Evolutionary conservation across 30 jellyfish, hydroid and myxozoan genomes (phyloP), one percentile per base, ranked within the genome.

Genomic region (Chironex yamaguchii): DNA sequence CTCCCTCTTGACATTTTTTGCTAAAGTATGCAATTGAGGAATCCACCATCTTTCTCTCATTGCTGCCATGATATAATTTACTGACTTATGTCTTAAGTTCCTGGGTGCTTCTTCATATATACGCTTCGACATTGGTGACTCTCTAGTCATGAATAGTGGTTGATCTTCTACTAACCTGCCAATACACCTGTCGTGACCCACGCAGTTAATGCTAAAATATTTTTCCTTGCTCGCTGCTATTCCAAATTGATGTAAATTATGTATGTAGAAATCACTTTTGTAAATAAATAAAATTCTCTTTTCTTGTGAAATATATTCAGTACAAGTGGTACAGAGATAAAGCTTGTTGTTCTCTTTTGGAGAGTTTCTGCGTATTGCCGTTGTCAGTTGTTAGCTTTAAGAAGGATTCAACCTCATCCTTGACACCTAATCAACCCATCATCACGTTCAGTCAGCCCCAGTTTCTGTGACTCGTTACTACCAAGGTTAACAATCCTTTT

Each of bases 11-110:
- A 77, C 36, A 67, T 77, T 77, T 30, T 77, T 77, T 22, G 62
- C 29, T 20, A 52, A 28, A 4, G 89, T 77, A 53, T 69, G 31
- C 32, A 77, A 33, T 27, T 68, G 14, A 29, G 89, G 89, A 77
- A 77, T 58, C 80, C 89, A 77, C 27, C 1, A 52, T 1, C 67
- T 36, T 11, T 77, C 89, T 32, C 64, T 12, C 49, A 32, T 25
- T 26, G 12, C 48, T 80, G 91, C 83, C 91, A 63, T 80, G 12
- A 73, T 36, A 35, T 24, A 28, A 6, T 77, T 26, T 2, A 32
- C 66, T 1, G 68, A 66, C 13, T 63, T 77, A 69, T 67, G 70
- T 29, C 70, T 34, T 24, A 67, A 58, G 22, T 26, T 29, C 21
- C 25, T 3, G 68, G 17, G 81, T 1, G 35, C 68, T 31, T 29